Percentiles rank a stretch among this genome's conserved stretches.
Conservation (phyloP, 1,140 invertebrate species). For the Bacillus rossius region DNA sequence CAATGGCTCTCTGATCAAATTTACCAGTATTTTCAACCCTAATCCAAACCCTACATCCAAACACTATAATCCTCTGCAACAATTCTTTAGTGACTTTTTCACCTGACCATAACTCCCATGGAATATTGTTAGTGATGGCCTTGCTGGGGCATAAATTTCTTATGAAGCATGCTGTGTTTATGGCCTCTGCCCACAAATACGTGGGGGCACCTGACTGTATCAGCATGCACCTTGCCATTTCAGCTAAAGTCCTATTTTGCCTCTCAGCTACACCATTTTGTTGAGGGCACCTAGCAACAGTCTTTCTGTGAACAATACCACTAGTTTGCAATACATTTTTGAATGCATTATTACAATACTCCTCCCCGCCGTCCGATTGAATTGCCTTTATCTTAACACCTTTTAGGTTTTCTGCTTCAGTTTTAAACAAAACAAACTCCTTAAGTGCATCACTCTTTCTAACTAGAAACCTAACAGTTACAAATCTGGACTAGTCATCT, state of each 20-base stretch:
- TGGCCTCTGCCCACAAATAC: conserved; percentile 10
- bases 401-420: not conserved
- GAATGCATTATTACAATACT: conserved; percentile 3
- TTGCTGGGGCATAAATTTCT: not conserved
- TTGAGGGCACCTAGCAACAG: conserved; percentile 23
- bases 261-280: no score
- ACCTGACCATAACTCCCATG: not conserved
- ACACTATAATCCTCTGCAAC: not conserved
- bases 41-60: not conserved
- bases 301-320: conserved; percentile 10
- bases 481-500: no score
- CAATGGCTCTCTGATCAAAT: no score
- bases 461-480: no score
- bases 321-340: not conserved
- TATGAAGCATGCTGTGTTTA: conserved; percentile 8
- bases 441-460: no score
- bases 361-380: conserved; percentile 8
- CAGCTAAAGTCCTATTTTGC: conserved; percentile 27
- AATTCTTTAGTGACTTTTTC: not conserved
- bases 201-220: no score
- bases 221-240: conserved; percentile 26
- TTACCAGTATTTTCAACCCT: no score
- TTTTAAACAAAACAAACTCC: no score
- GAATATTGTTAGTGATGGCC: not conserved
- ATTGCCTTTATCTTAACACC: conserved; percentile 4